Evolutionary conservation across 2,888 invertebrate genomes (phyloP), one percentile per base, ranked within the genome.

Genomic region (Hemicrepidius hirtus): DNA sequence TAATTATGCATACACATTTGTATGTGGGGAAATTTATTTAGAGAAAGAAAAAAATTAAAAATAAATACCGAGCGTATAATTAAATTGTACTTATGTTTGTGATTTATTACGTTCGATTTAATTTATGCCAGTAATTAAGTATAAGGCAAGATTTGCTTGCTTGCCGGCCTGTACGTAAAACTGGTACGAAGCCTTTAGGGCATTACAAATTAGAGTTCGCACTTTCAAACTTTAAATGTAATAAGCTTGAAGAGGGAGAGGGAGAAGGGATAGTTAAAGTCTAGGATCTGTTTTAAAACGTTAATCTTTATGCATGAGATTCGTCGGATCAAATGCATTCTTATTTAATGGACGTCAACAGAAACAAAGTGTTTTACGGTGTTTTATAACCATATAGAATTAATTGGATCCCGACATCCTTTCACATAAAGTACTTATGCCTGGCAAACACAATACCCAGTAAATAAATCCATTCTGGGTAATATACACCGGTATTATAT

Each of bases 11-110:
- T 81, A 80, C 79, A 81, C 76, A 75, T 77, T 78, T 75, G 81
- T 78, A 81, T 79, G 82, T 76, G 76, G 78, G 80, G 78, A 80
- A 81, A 80, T 60, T 73, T 65, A 65, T 69, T 53, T 57, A 53
- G 0, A n/a, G 20, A 28, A 3, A n/a, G 12, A 6, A 55, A 32
- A 32, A 50, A 66, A 62, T 60, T 79, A 79, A 78, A 80, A 78
- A 79, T 78, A 79, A 81, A 81, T 80, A 81, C 80, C 80, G 76
- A 74, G 32, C 80, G 80, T 85, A 81, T 85, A 86, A 85, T 85
- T 85, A 85, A 85, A 85, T 84, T 84, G 83, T 85, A 85, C 83
- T 86, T 85, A 85, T 79, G 83, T 84, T 84, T 82, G 83, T 85
- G 85, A 85, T 86, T 85, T 85, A 86, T 85, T 85, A 82, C 83